Percentiles rank a stretch among this genome's conserved stretches.
phyloP scores from a whole-genome alignment of 2,888 invertebrate genomes.

The Pteria penguin region DNA sequence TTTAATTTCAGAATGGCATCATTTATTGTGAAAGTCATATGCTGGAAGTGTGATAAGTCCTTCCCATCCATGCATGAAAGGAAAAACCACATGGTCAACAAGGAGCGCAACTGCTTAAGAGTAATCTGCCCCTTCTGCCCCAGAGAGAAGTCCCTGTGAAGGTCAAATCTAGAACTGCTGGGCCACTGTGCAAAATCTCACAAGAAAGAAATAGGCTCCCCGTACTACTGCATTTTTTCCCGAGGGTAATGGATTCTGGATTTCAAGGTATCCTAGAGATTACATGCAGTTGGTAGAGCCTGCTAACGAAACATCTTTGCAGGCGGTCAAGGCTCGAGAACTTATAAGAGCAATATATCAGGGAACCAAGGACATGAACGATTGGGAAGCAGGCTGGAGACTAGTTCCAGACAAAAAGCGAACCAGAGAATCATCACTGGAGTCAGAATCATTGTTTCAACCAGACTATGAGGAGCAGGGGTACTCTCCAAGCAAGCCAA shows the following conservation, averaged over 20 bases:
- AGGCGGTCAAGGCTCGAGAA: too few species aligned
- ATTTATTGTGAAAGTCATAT: background rate
- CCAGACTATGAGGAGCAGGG: background rate
- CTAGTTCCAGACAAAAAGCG: background rate
- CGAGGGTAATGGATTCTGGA: background rate
- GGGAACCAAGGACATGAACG: slow-evolving; percentile 5
- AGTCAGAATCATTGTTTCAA: too few species aligned
- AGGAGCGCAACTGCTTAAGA: background rate
- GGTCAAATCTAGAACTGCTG: background rate
- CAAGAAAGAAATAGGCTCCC: background rate
- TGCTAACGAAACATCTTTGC: background rate
- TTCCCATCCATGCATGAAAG: background rate
- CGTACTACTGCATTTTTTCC: background rate
- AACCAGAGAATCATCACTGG: background rate
- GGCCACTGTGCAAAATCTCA: background rate
- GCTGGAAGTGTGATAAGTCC: slow-evolving; percentile 1
- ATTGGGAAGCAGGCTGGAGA: background rate
- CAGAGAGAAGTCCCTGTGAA: background rate
- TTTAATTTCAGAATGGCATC: background rate
- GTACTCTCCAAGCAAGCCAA: background rate
- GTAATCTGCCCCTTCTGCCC: slow-evolving; percentile 2
- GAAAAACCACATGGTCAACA: slow-evolving; percentile 13
- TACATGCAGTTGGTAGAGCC: background rate
- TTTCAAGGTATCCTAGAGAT: background rate
- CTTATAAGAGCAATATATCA: too few species aligned